These are phyloP conservation scores for Watsonalla binaria DNA, from an alignment of 2,888 invertebrate genomes.

Conservation along the genomic window DNA sequence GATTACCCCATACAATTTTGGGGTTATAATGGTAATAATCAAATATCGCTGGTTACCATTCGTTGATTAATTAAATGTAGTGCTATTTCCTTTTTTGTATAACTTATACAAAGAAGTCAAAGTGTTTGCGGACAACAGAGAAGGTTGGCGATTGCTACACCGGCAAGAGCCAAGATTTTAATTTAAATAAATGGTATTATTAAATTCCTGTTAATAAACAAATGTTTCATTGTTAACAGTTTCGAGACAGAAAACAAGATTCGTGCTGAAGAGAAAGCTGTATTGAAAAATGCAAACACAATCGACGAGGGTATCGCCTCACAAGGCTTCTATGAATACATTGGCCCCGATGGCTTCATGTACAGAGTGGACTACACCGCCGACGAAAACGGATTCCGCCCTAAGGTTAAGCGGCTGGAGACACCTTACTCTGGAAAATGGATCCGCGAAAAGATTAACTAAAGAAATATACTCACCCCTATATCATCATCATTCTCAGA, in stretches of 20 bases:
- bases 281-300: conserved; percentile 69
- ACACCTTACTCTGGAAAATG: conserved; percentile 73
- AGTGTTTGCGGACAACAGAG: no score
- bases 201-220: conserved; percentile 1
- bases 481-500: conserved; percentile 33
- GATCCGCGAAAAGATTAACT: conserved; percentile 67
- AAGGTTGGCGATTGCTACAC: no score
- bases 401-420: conserved; percentile 64
- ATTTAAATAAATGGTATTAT: no score
- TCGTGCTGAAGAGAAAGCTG: conserved; percentile 73
- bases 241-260: conserved; percentile 78
- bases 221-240: conserved; percentile 37
- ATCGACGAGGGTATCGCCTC: conserved; percentile 73
- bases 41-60: no score
- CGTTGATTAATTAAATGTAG: conserved; percentile 2
- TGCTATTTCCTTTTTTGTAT: no score
- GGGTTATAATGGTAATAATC: no score
- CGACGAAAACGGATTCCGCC: conserved; percentile 74
- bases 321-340: conserved; percentile 74
- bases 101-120: no score
- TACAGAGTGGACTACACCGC: conserved; percentile 75
- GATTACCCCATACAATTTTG: no score
- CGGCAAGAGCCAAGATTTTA: no score
- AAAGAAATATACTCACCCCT: conserved; percentile 12
- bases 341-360: conserved; percentile 74